phyloP scores from a whole-genome alignment of 92 coral and sea anemone genomes.

The Phenganax subtilis region DNA sequence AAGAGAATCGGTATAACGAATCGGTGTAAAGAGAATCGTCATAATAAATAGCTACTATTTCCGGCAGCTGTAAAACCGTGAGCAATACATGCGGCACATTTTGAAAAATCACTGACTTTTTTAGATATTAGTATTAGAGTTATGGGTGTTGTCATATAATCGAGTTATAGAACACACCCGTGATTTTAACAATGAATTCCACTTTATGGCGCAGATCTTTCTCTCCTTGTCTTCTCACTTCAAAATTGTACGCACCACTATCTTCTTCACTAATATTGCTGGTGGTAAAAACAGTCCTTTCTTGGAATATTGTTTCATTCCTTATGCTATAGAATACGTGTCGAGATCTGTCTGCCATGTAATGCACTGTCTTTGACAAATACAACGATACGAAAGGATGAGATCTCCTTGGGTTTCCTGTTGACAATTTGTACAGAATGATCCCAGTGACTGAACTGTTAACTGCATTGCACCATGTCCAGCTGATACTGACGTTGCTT shows the following conservation, averaged over 20 bases:
- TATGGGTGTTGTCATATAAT: too few relatives aligned
- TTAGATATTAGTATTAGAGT: too few relatives aligned
- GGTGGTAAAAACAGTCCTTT: conserved; percentile 1
- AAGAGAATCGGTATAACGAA: too few relatives aligned
- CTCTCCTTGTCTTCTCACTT: neutral
- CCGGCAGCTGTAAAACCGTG: too few relatives aligned
- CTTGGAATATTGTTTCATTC: conserved; percentile 2
- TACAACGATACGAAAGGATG: neutral
- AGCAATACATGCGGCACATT: too few relatives aligned
- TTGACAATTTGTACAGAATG: neutral
- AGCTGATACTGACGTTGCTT: neutral
- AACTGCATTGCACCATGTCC: conserved; percentile 5
- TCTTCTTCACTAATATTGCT: neutral
- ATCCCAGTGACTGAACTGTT: conserved; percentile 4
- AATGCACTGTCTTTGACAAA: neutral
- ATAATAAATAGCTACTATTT: too few relatives aligned
- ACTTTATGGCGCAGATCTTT: neutral
- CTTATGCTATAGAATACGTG: neutral
- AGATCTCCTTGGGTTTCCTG: neutral
- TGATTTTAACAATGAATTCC: neutral
- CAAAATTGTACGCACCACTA: conserved; percentile 5
- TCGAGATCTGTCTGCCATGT: neutral
- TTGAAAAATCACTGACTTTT: too few relatives aligned
- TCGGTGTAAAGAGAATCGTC: too few relatives aligned
- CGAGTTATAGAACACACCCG: neutral